A percentile compares a stretch with the other conserved stretches of the same genome.
phyloP scores from a whole-genome alignment of 2,113 vertebrate species.

The Melospiza georgiana region DNA sequence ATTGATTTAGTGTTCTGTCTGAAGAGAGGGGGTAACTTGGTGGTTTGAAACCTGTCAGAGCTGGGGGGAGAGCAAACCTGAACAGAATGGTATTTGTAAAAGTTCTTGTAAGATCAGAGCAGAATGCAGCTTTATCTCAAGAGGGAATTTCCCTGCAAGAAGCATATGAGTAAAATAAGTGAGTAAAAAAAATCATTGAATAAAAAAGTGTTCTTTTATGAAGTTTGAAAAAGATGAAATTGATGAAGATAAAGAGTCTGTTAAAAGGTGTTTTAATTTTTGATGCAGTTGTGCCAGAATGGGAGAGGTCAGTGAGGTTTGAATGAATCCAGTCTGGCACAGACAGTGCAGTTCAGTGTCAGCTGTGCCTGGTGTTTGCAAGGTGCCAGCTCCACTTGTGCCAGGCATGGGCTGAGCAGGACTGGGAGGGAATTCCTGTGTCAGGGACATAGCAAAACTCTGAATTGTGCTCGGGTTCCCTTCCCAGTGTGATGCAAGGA shows the following conservation, averaged over 20 bases:
- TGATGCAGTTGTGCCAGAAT: background rate
- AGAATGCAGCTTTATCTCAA: background rate
- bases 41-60: background rate
- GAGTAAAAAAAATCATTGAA: background rate
- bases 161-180: background rate
- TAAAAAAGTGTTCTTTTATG: background rate
- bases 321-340: background rate
- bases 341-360: background rate
- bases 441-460: background rate
- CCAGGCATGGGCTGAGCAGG: background rate
- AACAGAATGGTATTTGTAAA: background rate
- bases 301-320: background rate
- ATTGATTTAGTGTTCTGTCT: background rate
- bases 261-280: slow-evolving; percentile 2
- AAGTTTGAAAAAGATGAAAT: background rate
- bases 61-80: background rate
- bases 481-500: background rate
- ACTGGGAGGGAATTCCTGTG: background rate
- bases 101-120: background rate
- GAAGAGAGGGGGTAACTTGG: background rate
- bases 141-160: background rate
- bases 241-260: background rate
- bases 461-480: background rate
- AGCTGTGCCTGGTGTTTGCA: background rate
- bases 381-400: background rate